Conservation (phyloP, 2,113 vertebrate species). For the Orientallactaga bullata region DNA sequence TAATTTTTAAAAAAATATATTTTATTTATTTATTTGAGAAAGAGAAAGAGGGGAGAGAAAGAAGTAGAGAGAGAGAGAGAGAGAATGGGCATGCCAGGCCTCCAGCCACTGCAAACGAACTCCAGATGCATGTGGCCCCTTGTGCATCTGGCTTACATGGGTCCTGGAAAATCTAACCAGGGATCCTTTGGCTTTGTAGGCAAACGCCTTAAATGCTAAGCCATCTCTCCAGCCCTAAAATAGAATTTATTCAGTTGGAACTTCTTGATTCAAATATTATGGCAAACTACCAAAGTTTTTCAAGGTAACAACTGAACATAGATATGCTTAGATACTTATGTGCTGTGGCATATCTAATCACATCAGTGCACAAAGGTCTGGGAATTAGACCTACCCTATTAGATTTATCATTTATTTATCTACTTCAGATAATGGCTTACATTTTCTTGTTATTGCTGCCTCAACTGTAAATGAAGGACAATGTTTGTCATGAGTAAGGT, state of each 20-base stretch:
- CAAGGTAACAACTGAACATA: conserved; percentile 10
- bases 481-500: not conserved
- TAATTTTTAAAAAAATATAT: too few relatives aligned
- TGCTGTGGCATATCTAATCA: not conserved
- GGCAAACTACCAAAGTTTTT: conserved; percentile 32
- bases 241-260: conserved; percentile 52
- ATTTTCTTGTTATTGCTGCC: conserved; percentile 24
- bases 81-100: too few relatives aligned
- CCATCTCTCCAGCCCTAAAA: too few relatives aligned
- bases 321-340: not conserved
- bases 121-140: too few relatives aligned
- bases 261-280: not conserved
- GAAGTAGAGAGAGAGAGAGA: too few relatives aligned
- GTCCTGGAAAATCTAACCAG: too few relatives aligned
- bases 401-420: conserved; percentile 9
- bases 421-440: conserved; percentile 4
- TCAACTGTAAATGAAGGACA: not conserved
- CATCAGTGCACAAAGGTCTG: not conserved
- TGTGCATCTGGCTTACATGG: too few relatives aligned
- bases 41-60: too few relatives aligned
- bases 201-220: too few relatives aligned
- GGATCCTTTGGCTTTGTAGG: too few relatives aligned
- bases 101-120: too few relatives aligned
- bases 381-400: not conserved
- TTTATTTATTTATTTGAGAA: too few relatives aligned